Evolutionary conservation across 2,888 invertebrate genomes (phyloP).

Genomic region (Elegia similella): DNA sequence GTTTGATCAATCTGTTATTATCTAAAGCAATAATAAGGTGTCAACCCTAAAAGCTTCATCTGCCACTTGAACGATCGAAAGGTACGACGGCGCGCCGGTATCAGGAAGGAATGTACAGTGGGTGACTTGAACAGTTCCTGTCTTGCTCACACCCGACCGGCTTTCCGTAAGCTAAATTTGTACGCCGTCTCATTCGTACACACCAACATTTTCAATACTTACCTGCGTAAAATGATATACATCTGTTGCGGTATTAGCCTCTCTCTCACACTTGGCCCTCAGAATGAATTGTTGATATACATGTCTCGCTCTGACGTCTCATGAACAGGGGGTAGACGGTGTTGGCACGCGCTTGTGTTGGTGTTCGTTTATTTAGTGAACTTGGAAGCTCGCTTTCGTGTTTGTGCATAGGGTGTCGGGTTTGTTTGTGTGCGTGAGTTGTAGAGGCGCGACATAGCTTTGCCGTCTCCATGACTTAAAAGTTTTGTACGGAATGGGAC

Average conservation of each 20-base stretch:
- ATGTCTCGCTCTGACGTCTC: conserved; percentile 66
- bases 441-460: conserved; percentile 82
- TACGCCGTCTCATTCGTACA: conserved; percentile 68
- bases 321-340: conserved; percentile 78
- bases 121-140: conserved; percentile 78
- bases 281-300: conserved; percentile 78
- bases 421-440: conserved; percentile 71
- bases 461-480: conserved; percentile 82
- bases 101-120: conserved; percentile 81
- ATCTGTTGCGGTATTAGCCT: conserved; percentile 72
- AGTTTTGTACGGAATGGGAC: conserved; percentile 76
- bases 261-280: conserved; percentile 53
- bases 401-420: conserved; percentile 77
- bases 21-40: conserved; percentile 45
- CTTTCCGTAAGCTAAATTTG: conserved; percentile 74
- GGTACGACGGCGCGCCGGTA: conserved; percentile 78
- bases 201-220: conserved; percentile 79
- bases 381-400: conserved; percentile 79
- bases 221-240: conserved; percentile 81
- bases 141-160: conserved; percentile 72
- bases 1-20: conserved; percentile 13
- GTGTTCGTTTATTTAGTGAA: conserved; percentile 82
- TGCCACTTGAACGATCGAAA: conserved; percentile 82
- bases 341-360: conserved; percentile 74
- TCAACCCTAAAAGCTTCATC: conserved; percentile 80